phyloP scores from a whole-genome alignment of 1,140 invertebrate genomes.

The Triops longicaudatus region DNA sequence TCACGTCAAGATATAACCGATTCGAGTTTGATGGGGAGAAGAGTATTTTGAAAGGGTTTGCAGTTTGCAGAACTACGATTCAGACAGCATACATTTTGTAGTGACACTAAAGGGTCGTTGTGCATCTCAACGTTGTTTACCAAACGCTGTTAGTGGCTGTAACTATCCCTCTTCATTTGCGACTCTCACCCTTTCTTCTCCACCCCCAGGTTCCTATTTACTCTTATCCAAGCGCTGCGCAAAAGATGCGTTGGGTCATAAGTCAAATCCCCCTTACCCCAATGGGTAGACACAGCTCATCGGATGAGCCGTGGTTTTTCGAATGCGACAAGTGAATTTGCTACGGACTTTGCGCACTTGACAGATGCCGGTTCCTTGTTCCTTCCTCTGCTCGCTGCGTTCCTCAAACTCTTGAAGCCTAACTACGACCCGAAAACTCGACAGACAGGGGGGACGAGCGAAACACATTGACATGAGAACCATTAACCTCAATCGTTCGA shows the following conservation, averaged over 20 bases:
- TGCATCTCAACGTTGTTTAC: not conserved
- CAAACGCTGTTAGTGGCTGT: not conserved
- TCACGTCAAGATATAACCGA: too few species aligned
- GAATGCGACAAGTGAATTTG: conserved; percentile 12
- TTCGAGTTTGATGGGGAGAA: not conserved
- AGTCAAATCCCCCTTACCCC: not conserved
- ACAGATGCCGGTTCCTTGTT: not conserved
- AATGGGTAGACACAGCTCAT: not conserved
- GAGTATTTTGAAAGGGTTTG: not conserved
- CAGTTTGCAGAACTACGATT: not conserved
- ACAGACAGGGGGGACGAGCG: not conserved
- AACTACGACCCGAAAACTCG: not conserved
- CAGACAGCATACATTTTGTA: not conserved
- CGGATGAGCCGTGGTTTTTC: not conserved
- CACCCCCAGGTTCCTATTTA: not conserved
- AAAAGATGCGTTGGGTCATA: not conserved
- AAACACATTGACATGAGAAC: not conserved
- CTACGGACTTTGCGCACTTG: not conserved
- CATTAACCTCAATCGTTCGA: not conserved
- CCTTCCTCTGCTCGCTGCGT: not conserved
- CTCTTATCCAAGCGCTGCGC: not conserved
- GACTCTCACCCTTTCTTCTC: not conserved
- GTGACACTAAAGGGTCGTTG: not conserved
- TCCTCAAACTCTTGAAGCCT: not conserved
- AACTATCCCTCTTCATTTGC: not conserved